Conservation (phyloP, 1,140 invertebrate species). For the Aphaenogaster rudis region DNA sequence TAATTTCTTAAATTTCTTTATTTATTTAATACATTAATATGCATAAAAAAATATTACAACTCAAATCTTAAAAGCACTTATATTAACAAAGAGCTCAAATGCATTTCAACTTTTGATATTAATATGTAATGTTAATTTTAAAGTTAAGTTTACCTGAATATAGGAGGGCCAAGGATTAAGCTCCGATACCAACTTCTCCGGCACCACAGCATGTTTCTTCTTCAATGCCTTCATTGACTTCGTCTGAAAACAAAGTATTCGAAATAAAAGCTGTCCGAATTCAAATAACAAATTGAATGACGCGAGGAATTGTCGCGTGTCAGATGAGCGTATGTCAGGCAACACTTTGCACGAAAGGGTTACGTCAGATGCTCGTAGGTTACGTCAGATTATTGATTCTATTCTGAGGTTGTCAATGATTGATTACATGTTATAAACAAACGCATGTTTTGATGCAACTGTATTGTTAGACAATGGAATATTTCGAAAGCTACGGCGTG, state of each 20-base stretch:
- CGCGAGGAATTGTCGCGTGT: too few species aligned
- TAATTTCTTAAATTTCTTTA: neutral
- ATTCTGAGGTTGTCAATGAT: slow-evolving; percentile 57
- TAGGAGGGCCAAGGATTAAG: slow-evolving; percentile 93
- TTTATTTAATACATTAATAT: neutral
- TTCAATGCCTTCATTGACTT: slow-evolving; percentile 88
- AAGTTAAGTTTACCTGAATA: slow-evolving; percentile 88
- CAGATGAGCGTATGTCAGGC: neutral
- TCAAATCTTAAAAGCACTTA: neutral
- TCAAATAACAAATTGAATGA: neutral
- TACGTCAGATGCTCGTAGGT: slow-evolving; percentile 47
- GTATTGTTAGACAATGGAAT: neutral
- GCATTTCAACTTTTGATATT: neutral
- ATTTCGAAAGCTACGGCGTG: slow-evolving; percentile 30
- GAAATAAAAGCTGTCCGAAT: slow-evolving; percentile 9
- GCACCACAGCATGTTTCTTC: slow-evolving; percentile 86
- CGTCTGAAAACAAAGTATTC: slow-evolving; percentile 75
- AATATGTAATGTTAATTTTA: neutral
- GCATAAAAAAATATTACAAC: neutral
- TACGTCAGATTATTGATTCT: slow-evolving; percentile 78
- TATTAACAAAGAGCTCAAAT: neutral
- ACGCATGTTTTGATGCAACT: neutral
- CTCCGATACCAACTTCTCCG: slow-evolving; percentile 88
- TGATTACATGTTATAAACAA: neutral
- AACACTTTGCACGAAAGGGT: neutral